Conservation (phyloP, 2,797 vertebrate genomes). For the Sylvia borin region DNA sequence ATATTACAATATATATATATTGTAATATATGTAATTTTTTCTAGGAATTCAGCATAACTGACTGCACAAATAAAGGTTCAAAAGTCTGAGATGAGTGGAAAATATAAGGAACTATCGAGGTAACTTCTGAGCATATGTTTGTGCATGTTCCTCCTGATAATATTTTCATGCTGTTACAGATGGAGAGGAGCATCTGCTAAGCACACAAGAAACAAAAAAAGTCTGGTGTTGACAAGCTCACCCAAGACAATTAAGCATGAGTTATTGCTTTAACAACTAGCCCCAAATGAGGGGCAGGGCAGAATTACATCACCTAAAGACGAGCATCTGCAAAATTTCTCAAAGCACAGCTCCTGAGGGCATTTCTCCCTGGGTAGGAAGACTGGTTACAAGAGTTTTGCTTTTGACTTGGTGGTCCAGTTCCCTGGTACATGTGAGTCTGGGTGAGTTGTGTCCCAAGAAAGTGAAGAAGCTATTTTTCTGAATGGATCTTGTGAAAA, state of each 20-base stretch:
- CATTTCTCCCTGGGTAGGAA: neutral
- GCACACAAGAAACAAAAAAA: neutral
- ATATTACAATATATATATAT: neutral
- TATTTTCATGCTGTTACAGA: constrained; percentile 31
- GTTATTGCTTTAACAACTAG: constrained; percentile 25
- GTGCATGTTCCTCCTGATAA: neutral
- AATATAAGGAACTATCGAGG: neutral
- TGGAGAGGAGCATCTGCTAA: constrained; percentile 6
- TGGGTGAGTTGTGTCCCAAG: fast-evolving
- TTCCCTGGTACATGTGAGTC: neutral
- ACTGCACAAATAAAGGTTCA: neutral
- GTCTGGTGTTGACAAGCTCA: constrained; percentile 44
- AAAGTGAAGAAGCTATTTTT: neutral
- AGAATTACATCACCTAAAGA: constrained; percentile 22
- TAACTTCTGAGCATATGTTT: neutral
- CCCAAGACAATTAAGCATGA: constrained; percentile 39
- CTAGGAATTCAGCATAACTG: constrained; percentile 4
- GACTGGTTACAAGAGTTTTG: neutral
- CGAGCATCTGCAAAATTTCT: neutral
- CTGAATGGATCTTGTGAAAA: neutral
- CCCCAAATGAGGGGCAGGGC: neutral
- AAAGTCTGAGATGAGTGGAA: neutral
- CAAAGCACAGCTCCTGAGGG: neutral
- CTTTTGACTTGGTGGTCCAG: neutral
- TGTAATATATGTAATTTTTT: neutral